These are phyloP conservation scores for Excalfactoria chinensis DNA, from an alignment of 2,113 vertebrate species.

Conservation along the genomic window DNA sequence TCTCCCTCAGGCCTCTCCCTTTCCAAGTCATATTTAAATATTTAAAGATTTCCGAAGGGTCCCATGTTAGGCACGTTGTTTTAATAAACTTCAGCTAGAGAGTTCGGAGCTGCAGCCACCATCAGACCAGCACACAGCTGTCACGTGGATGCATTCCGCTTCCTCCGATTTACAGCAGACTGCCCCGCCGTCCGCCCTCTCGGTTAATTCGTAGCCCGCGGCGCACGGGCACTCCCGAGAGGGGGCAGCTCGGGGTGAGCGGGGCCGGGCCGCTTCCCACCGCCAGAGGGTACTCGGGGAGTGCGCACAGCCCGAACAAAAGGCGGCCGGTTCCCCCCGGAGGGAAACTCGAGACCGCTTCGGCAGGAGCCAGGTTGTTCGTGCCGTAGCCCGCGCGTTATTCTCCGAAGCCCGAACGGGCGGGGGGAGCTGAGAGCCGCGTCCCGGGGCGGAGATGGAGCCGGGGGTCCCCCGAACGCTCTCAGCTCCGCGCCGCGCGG, in stretches of 20 bases:
- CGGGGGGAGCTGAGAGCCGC: fast-evolving
- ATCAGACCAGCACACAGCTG: fast-evolving
- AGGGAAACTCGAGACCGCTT: not conserved
- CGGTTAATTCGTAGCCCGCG: no score
- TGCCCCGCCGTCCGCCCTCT: no score
- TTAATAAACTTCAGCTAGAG: fast-evolving
- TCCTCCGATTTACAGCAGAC: fast-evolving
- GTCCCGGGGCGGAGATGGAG: not conserved
- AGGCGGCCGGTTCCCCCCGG: not conserved
- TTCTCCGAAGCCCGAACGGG: not conserved
- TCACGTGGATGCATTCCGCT: fast-evolving
- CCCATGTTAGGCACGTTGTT: not conserved
- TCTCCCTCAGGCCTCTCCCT: fast-evolving
- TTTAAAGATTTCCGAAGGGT: fast-evolving
- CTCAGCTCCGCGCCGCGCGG: not conserved
- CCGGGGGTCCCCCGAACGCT: no score
- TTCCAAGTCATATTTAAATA: fast-evolving
- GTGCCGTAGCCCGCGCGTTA: not conserved
- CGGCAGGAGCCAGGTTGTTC: not conserved
- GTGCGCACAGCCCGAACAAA: constrained; percentile 33
- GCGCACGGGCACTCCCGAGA: no score
- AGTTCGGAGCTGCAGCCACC: fast-evolving
- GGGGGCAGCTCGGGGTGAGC: not conserved
- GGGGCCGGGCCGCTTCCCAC: not conserved
- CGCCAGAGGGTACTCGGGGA: constrained; percentile 70